A percentile compares a stretch with the other conserved stretches of the same genome.
Evolutionary conservation across 2,888 invertebrate species (phyloP).

Genomic region (Parnassius mnemosyne): DNA sequence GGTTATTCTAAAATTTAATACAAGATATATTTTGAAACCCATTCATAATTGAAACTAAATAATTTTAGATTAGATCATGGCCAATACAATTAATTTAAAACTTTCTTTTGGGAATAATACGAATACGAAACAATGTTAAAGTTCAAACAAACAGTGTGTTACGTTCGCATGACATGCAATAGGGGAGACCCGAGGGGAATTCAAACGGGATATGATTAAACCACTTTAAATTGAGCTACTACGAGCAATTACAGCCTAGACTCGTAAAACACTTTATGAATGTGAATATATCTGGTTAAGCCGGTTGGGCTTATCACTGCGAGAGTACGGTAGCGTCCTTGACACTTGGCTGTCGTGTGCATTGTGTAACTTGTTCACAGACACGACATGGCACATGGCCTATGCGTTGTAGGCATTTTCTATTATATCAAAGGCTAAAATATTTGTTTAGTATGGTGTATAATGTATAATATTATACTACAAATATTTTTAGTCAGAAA

Average conservation of each 20-base stretch:
- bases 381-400: neutral
- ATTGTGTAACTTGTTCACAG: slow-evolving; percentile 14
- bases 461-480: too few relatives aligned
- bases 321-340: slow-evolving; percentile 58
- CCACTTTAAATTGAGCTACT: slow-evolving; percentile 35
- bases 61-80: too few relatives aligned
- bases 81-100: too few relatives aligned
- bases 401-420: too few relatives aligned
- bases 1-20: too few relatives aligned
- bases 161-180: slow-evolving; percentile 5
- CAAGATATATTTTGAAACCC: too few relatives aligned
- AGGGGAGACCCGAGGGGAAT: slow-evolving; percentile 1
- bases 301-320: slow-evolving; percentile 33
- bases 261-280: slow-evolving; percentile 31
- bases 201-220: slow-evolving; percentile 10
- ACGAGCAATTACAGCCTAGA: slow-evolving; percentile 28
- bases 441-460: too few relatives aligned
- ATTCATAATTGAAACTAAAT: too few relatives aligned
- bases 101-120: too few relatives aligned
- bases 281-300: slow-evolving; percentile 40
- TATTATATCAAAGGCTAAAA: too few relatives aligned
- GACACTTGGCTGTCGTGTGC: slow-evolving; percentile 48
- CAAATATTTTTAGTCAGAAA: too few relatives aligned
- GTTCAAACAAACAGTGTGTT: slow-evolving; percentile 10
- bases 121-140: slow-evolving; percentile 1